phyloP scores from a whole-genome alignment of 2,113 vertebrate species.

The Myocastor coypus region DNA sequence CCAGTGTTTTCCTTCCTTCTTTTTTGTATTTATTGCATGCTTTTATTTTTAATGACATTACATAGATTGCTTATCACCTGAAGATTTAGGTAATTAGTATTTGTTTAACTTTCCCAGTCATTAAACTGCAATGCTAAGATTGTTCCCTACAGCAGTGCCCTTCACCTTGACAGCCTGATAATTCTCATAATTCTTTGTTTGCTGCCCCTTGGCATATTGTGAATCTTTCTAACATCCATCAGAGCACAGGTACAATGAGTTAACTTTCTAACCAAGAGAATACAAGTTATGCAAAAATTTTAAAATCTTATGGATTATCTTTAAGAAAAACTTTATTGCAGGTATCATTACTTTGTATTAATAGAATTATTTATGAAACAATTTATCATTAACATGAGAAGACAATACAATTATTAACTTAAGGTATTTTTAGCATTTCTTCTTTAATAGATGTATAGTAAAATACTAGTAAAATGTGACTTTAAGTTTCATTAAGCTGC shows the following conservation, averaged over 20 bases:
- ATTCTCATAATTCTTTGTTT: slow-evolving; percentile 48
- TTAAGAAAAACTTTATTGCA: slow-evolving; percentile 8
- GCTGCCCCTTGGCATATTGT: slow-evolving; percentile 15
- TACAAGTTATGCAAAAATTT: slow-evolving; percentile 20
- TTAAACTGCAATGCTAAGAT: slow-evolving; percentile 45
- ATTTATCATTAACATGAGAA: slow-evolving; percentile 29
- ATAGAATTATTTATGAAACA: not conserved
- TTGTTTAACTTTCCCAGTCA: slow-evolving; percentile 4
- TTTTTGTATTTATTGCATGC: not conserved
- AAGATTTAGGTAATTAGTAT: slow-evolving; percentile 31
- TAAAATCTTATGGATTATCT: not conserved
- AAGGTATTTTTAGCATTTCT: slow-evolving; percentile 6
- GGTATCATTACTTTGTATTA: not conserved
- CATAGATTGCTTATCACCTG: not conserved
- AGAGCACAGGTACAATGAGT: not conserved
- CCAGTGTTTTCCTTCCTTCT: not conserved
- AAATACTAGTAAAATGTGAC: not conserved
- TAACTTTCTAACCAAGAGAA: slow-evolving; percentile 57
- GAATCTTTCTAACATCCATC: slow-evolving; percentile 42
- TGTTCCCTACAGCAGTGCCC: not conserved
- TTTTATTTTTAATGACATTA: not conserved
- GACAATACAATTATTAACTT: not conserved
- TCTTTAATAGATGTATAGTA: not conserved
- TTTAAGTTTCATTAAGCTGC: not conserved
- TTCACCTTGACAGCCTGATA: slow-evolving; percentile 18